Evolutionary conservation across 1,140 invertebrate genomes (phyloP).

Genomic region (Drosophila lini): DNA sequence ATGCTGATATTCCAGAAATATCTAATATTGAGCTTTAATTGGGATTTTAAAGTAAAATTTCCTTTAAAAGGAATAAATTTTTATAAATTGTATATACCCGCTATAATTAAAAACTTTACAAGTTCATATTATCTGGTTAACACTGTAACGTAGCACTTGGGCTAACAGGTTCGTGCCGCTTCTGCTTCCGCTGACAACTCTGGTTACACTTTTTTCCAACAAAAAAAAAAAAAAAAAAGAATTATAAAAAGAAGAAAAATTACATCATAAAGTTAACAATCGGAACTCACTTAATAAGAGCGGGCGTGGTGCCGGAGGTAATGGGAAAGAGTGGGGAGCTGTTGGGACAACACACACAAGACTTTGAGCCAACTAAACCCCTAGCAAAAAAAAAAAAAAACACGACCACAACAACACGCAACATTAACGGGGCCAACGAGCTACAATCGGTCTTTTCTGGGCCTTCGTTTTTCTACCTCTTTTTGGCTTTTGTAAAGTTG

Average conservation of each 20-base stretch:
- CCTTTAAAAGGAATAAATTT: too few species aligned
- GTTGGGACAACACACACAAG: constrained; percentile 26
- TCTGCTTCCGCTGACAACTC: constrained; percentile 38
- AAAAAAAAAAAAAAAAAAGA: constrained; percentile 15
- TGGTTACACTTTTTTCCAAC: constrained; percentile 36
- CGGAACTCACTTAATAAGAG: constrained; percentile 46
- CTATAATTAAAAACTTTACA: background rate
- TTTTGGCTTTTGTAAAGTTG: constrained; percentile 21
- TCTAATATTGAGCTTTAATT: background rate
- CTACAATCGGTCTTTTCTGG: constrained; percentile 33
- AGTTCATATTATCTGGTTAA: constrained; percentile 1
- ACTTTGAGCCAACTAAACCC: constrained; percentile 39
- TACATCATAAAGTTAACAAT: constrained; percentile 56
- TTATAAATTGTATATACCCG: too few species aligned
- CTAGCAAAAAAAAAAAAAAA: constrained; percentile 5
- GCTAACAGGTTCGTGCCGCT: constrained; percentile 41
- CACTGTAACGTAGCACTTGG: constrained; percentile 21
- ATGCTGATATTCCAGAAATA: background rate
- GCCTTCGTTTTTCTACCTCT: constrained; percentile 9
- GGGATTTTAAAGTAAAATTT: background rate
- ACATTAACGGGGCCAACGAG: constrained; percentile 52
- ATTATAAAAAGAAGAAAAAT: constrained; percentile 42
- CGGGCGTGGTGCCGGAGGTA: constrained; percentile 13
- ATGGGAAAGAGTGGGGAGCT: constrained; percentile 8
- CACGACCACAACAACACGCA: constrained; percentile 34